phyloP scores from a whole-genome alignment of 2,113 vertebrate species.

The Herpetotheres cachinnans region DNA sequence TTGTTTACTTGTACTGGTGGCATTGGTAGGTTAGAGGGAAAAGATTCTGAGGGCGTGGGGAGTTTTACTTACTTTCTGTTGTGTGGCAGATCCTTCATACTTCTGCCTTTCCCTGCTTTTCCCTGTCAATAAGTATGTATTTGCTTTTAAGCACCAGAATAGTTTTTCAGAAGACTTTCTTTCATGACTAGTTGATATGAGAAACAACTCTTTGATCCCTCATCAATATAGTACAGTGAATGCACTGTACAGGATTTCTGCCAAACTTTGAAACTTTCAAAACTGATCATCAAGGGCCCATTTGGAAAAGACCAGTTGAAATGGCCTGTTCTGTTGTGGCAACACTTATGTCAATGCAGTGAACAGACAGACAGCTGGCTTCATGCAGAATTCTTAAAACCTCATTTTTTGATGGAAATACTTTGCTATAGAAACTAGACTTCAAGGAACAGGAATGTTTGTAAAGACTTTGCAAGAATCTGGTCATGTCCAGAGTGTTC shows the following conservation, averaged over 20 bases:
- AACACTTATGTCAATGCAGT: not conserved
- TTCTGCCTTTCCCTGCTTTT: not conserved
- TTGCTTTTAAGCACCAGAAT: not conserved
- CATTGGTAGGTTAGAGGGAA: not conserved
- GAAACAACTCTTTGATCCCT: not conserved
- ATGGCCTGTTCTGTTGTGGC: not conserved
- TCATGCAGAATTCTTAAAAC: not conserved
- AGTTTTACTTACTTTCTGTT: not conserved
- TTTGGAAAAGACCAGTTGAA: not conserved
- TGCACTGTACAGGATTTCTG: not conserved
- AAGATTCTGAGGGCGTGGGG: not conserved
- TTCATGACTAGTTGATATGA: not conserved
- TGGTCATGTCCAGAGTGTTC: not conserved
- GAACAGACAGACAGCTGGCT: not conserved
- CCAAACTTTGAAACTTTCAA: not conserved
- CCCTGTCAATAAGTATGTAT: not conserved
- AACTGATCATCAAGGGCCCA: not conserved
- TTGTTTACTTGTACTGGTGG: not conserved
- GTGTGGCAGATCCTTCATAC: not conserved
- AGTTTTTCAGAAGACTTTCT: not conserved
- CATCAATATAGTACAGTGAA: fast-evolving
- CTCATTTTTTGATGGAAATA: not conserved
- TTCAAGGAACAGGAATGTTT: not conserved
- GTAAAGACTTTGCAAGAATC: not conserved
- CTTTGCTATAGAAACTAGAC: not conserved